phyloP scores from a whole-genome alignment of 2,888 invertebrate genomes.

The Lycocerus yunnanus region DNA sequence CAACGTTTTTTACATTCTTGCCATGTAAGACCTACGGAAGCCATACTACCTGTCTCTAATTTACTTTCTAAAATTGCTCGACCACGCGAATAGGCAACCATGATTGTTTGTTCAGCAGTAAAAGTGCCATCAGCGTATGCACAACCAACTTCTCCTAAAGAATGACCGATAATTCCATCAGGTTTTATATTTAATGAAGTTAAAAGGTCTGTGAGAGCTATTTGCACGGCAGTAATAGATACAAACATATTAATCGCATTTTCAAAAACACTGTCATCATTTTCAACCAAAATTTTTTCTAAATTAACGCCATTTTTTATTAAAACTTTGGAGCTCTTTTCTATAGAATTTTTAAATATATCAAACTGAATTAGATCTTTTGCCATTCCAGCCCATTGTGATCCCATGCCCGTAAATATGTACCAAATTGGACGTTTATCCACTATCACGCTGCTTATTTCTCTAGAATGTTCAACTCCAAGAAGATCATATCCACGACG shows the following conservation, averaged over 20 bases:
- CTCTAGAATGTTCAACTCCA: constrained; percentile 59
- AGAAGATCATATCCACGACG: constrained; percentile 83
- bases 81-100: constrained; percentile 94
- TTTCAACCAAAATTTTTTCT: constrained; percentile 76
- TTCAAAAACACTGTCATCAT: constrained; percentile 79
- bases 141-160: constrained; percentile 91
- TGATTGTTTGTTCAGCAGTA: constrained; percentile 90
- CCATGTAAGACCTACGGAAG: constrained; percentile 90
- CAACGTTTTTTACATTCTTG: constrained; percentile 75
- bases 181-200: constrained; percentile 76
- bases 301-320: constrained; percentile 82
- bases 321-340: constrained; percentile 76
- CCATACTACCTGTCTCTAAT: constrained; percentile 82
- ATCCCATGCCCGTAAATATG: constrained; percentile 97
- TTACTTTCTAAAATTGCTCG: constrained; percentile 78
- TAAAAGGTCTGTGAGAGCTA: constrained; percentile 91
- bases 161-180: constrained; percentile 96
- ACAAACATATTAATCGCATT: constrained; percentile 90
- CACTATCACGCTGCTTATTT: constrained; percentile 55
- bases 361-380: constrained; percentile 83
- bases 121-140: constrained; percentile 97
- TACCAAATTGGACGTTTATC: constrained; percentile 88
- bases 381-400: constrained; percentile 97
- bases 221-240: constrained; percentile 94
- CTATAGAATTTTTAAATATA: constrained; percentile 79